A percentile compares a stretch with the other conserved stretches of the same genome.
Evolutionary conservation across 2,113 vertebrate species (phyloP).

Genomic region (Thalassoma bifasciatum): DNA sequence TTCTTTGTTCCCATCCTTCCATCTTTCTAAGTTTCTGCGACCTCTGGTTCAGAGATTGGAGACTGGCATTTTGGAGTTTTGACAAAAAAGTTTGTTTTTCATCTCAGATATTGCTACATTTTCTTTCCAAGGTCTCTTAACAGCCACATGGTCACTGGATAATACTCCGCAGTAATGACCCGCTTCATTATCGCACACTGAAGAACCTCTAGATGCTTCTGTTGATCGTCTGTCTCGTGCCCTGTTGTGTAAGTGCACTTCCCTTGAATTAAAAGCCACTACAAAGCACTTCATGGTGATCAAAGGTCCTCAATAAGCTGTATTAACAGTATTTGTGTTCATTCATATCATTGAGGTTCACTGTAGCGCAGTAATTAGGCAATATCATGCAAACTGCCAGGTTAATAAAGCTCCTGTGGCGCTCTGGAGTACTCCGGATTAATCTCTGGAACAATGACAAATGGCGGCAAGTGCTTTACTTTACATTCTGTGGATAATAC

Average conservation of each 20-base stretch:
- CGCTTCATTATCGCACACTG: too few relatives aligned
- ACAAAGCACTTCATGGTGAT: neutral
- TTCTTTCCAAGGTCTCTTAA: too few relatives aligned
- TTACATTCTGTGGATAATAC: conserved; percentile 48
- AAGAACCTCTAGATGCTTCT: neutral
- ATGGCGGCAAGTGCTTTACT: conserved; percentile 34
- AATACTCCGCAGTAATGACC: neutral
- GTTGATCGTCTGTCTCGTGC: neutral
- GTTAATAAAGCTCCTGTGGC: conserved; percentile 39
- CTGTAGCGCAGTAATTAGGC: conserved; percentile 15
- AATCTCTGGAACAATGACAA: conserved; percentile 54
- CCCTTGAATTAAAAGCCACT: neutral
- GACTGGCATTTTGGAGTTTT: too few relatives aligned
- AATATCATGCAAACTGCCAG: conserved; percentile 29
- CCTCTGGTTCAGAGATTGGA: too few relatives aligned
- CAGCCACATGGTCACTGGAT: too few relatives aligned
- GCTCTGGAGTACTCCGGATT: conserved; percentile 48
- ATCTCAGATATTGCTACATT: too few relatives aligned
- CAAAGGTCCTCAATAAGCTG: neutral
- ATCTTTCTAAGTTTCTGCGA: too few relatives aligned
- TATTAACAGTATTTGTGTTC: neutral
- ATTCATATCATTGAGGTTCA: conserved; percentile 18
- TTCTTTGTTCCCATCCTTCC: too few relatives aligned
- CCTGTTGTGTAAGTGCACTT: neutral
- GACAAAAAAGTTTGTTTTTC: too few relatives aligned